These are phyloP conservation scores for Sebastes vulpes DNA, from an alignment of 2,797 vertebrate species.

Conservation along the genomic window DNA sequence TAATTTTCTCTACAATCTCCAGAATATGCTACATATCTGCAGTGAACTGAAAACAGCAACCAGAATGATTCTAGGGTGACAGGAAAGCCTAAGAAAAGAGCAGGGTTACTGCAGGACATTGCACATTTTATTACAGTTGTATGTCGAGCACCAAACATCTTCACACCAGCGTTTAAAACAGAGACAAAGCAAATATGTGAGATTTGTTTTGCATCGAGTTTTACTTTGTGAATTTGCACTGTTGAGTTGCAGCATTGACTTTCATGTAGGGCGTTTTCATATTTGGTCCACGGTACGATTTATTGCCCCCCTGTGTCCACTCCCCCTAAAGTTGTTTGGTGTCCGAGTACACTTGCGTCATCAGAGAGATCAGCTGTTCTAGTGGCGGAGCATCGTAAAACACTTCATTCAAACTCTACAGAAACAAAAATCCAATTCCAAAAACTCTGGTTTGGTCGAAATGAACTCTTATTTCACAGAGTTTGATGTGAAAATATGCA, in stretches of 20 bases:
- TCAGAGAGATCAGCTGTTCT: too few relatives aligned
- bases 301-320: too few relatives aligned
- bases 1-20: not conserved
- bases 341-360: too few relatives aligned
- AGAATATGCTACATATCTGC: not conserved
- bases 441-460: too few relatives aligned
- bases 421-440: too few relatives aligned
- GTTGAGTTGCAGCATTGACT: not conserved
- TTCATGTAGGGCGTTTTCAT: not conserved
- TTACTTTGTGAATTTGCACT: not conserved
- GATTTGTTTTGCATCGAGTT: not conserved
- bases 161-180: not conserved
- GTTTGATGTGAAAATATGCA: too few relatives aligned
- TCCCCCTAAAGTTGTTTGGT: too few relatives aligned
- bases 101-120: not conserved
- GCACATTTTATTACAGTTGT: not conserved
- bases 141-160: not conserved
- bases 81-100: not conserved
- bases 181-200: not conserved
- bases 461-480: too few relatives aligned
- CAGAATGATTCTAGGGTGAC: not conserved
- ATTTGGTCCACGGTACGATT: too few relatives aligned
- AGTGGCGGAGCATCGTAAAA: too few relatives aligned
- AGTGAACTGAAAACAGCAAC: not conserved
- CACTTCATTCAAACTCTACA: too few relatives aligned